Conservation (phyloP, 2,888 invertebrate species). For the Melieria crassipennis region DNA sequence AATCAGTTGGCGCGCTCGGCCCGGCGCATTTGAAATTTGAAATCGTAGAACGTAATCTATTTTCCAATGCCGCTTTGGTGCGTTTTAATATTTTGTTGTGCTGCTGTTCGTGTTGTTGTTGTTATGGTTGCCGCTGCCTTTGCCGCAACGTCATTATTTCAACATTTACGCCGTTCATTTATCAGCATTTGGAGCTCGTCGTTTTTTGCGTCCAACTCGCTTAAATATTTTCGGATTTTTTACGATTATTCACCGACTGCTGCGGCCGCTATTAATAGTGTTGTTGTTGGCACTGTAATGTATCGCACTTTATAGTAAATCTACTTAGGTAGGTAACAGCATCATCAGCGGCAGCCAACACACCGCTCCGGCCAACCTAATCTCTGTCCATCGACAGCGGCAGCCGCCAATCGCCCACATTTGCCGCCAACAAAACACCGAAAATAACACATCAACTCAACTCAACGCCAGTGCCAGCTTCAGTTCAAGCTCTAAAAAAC, state of each 20-base stretch:
- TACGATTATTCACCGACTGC: too few species aligned
- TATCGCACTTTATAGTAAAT: constrained; percentile 31
- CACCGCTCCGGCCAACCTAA: too few species aligned
- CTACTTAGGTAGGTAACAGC: constrained; percentile 37
- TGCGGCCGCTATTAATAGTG: not conserved
- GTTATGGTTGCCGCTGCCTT: constrained; percentile 10
- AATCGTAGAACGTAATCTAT: constrained; percentile 44
- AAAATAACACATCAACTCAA: constrained; percentile 23
- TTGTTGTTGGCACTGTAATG: constrained; percentile 27
- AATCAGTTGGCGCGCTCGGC: constrained; percentile 42
- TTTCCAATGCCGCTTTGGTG: constrained; percentile 13
- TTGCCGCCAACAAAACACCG: constrained; percentile 14
- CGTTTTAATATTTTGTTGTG: not conserved
- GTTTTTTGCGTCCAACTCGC: constrained; percentile 2
- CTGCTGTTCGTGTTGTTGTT: not conserved
- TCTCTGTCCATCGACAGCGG: not conserved
- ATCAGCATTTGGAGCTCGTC: constrained; percentile 44
- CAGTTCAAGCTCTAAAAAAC: constrained; percentile 14
- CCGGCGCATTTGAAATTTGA: constrained; percentile 42
- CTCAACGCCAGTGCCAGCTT: constrained; percentile 7
- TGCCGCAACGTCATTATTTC: constrained; percentile 44
- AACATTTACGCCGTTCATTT: constrained; percentile 49
- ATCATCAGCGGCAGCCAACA: constrained; percentile 26
- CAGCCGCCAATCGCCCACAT: constrained; percentile 34
- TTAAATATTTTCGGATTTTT: not conserved